These are phyloP conservation scores for Lycocerus yunnanus DNA, from an alignment of 2,888 invertebrate genomes.

Conservation along the genomic window DNA sequence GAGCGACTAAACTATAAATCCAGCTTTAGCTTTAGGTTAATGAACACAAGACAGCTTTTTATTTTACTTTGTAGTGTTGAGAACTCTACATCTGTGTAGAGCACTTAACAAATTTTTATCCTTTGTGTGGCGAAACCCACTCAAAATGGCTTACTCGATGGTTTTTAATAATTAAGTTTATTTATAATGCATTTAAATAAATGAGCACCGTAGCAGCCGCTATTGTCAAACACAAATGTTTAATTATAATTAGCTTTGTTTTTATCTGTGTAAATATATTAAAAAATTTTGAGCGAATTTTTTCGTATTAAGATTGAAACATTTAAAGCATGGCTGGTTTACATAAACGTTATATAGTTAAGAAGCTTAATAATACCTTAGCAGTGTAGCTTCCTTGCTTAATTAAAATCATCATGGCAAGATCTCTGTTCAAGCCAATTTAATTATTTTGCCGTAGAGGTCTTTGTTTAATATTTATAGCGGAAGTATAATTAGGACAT, in stretches of 20 bases:
- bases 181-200: no score
- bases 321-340: constrained; percentile 9
- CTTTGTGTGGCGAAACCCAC: background rate
- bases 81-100: background rate
- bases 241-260: background rate
- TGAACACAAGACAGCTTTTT: background rate
- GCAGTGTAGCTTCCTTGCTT: constrained; percentile 26
- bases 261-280: background rate
- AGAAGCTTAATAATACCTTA: constrained; percentile 21
- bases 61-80: background rate
- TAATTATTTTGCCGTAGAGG: constrained; percentile 34
- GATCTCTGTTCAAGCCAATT: constrained; percentile 35
- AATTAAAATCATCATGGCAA: constrained; percentile 34
- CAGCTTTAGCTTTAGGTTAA: background rate
- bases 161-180: no score
- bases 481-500: constrained; percentile 34
- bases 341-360: constrained; percentile 16
- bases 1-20: background rate
- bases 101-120: background rate
- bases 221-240: background rate
- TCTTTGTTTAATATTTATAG: constrained; percentile 34
- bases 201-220: background rate
- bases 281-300: background rate
- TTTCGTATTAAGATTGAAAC: background rate
- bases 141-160: no score